Evolutionary conservation across 2,888 invertebrate genomes (phyloP).

Genomic region (Cryptocheilus praepositus): DNA sequence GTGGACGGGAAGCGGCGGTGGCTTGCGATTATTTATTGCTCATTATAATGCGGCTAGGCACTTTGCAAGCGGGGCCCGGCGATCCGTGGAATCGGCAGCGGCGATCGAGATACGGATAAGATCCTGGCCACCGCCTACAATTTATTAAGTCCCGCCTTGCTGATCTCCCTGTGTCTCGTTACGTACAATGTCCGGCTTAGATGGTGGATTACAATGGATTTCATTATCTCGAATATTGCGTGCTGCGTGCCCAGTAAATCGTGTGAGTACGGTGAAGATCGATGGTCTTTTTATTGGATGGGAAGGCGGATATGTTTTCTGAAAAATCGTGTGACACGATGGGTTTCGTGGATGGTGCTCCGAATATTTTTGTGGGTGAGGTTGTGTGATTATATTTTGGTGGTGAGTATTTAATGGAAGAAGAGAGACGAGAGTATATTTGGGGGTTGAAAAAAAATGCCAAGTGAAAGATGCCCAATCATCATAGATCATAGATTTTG

Average conservation of each 20-base stretch:
- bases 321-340: too few species aligned
- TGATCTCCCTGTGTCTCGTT: slow-evolving; percentile 20
- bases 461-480: too few species aligned
- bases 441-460: too few species aligned
- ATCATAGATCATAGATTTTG: too few species aligned
- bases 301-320: too few species aligned
- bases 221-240: too few species aligned
- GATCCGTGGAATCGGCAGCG: slow-evolving; percentile 60
- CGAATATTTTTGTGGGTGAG: too few species aligned
- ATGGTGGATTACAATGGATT: background rate
- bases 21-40: slow-evolving; percentile 67
- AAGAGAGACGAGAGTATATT: too few species aligned
- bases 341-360: too few species aligned
- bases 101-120: slow-evolving; percentile 62
- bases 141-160: slow-evolving; percentile 61
- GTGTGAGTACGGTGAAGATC: background rate
- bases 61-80: slow-evolving; percentile 40
- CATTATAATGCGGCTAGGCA: slow-evolving; percentile 62
- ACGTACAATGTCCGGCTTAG: background rate
- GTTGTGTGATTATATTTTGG: too few species aligned
- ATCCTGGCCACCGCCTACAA: slow-evolving; percentile 60
- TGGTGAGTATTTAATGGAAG: too few species aligned
- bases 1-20: background rate
- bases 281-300: too few species aligned
- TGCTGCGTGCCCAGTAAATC: background rate